Evolutionary conservation across 1,140 invertebrate species (phyloP).

Genomic region (Rhagoletis pomonella): DNA sequence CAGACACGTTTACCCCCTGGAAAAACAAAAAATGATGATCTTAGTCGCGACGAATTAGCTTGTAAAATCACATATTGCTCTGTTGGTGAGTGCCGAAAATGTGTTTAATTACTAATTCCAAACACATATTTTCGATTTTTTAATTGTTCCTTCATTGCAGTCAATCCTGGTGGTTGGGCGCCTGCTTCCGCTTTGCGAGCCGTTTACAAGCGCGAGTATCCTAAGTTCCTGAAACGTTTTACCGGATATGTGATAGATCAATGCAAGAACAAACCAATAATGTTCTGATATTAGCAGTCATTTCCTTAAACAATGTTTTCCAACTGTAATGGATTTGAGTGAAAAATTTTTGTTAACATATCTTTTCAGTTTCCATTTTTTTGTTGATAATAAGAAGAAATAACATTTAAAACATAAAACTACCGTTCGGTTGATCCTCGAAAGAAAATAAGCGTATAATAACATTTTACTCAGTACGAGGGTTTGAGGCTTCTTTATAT

Average conservation of each 20-base stretch:
- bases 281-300: conserved; percentile 79
- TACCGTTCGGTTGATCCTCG: no score
- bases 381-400: no score
- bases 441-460: no score
- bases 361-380: no score
- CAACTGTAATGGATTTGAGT: no score
- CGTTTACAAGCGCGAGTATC: conserved; percentile 99
- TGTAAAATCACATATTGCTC: conserved; percentile 99
- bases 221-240: conserved; percentile 98
- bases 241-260: conserved; percentile 96
- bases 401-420: no score
- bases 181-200: conserved; percentile 96
- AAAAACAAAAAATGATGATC: conserved; percentile 81
- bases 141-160: conserved; percentile 76
- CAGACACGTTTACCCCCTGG: conserved; percentile 88
- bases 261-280: conserved; percentile 91
- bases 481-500: no score
- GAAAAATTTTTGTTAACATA: no score
- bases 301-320: no score
- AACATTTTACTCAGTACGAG: no score
- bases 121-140: conserved; percentile 32
- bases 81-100: conserved; percentile 84
- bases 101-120: not conserved
- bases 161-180: conserved; percentile 98
- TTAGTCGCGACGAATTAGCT: conserved; percentile 91